Evolutionary conservation across 2,113 vertebrate genomes (phyloP).

Genomic region (Plecotus auritus): DNA sequence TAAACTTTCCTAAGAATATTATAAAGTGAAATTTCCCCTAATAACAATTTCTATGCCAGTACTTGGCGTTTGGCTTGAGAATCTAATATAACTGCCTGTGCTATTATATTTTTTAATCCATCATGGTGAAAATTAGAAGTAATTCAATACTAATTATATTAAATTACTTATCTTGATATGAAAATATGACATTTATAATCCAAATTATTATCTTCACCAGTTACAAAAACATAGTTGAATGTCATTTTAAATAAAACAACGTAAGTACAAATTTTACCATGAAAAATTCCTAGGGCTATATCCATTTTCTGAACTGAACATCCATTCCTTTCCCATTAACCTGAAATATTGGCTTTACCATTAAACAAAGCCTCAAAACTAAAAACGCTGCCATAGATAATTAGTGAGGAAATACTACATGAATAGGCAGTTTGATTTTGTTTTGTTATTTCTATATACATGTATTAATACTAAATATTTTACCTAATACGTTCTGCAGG

Average conservation of each 20-base stretch:
- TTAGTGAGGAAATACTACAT: neutral
- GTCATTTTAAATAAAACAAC: neutral
- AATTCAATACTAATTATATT: conserved; percentile 23
- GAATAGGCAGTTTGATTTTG: neutral
- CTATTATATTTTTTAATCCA: neutral
- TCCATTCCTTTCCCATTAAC: neutral
- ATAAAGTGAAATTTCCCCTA: neutral
- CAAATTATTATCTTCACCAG: neutral
- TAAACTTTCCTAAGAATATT: neutral
- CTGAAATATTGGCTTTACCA: neutral
- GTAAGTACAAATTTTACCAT: neutral
- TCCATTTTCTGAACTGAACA: neutral
- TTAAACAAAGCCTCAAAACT: neutral
- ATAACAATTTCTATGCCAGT: neutral
- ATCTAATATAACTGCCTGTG: neutral
- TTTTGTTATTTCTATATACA: neutral
- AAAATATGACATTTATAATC: conserved; percentile 21
- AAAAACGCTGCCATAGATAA: neutral
- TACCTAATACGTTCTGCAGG: neutral
- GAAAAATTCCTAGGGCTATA: neutral
- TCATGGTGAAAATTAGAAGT: neutral
- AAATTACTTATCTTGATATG: neutral
- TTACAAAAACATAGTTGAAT: conserved; percentile 11
- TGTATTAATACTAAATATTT: neutral
- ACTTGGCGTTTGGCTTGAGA: neutral